A percentile compares a stretch with the other conserved stretches of the same genome.
phyloP scores from a whole-genome alignment of 1,140 invertebrate genomes.

The Drosophila ficusphila region DNA sequence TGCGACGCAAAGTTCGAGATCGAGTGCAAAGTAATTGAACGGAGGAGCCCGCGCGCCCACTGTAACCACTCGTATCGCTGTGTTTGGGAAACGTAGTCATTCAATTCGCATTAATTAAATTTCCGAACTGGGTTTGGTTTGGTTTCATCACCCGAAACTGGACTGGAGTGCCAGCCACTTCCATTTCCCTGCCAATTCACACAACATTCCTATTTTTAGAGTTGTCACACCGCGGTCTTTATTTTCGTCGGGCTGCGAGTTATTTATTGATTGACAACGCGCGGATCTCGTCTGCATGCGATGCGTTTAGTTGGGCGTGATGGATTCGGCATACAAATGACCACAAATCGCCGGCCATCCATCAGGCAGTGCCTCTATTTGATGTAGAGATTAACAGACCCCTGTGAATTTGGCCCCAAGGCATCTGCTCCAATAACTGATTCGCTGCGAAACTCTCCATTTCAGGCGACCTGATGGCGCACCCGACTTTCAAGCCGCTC shows the following conservation, averaged over 20 bases:
- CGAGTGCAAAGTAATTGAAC: slow-evolving; percentile 79
- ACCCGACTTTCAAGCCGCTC: slow-evolving; percentile 74
- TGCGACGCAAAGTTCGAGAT: slow-evolving; percentile 71
- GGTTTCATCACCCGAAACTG: slow-evolving; percentile 14
- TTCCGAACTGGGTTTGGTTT: slow-evolving; percentile 31
- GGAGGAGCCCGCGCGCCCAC: slow-evolving; percentile 16
- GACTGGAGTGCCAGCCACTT: slow-evolving; percentile 8
- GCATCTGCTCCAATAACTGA: slow-evolving; percentile 34
- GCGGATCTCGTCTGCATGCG: slow-evolving; percentile 36
- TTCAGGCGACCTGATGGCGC: slow-evolving; percentile 69
- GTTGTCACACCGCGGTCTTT: slow-evolving; percentile 22
- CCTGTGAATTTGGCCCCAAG: slow-evolving; percentile 46
- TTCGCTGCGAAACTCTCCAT: background rate
- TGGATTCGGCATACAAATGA: slow-evolving; percentile 14
- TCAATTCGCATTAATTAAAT: slow-evolving; percentile 74
- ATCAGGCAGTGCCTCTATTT: background rate
- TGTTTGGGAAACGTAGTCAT: slow-evolving; percentile 37
- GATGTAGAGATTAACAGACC: slow-evolving; percentile 40
- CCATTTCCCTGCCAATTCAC: slow-evolving; percentile 42
- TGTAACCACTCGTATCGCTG: too few species aligned
- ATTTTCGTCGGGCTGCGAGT: slow-evolving; percentile 10
- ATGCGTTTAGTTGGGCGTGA: slow-evolving; percentile 15
- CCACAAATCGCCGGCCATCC: background rate
- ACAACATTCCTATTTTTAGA: slow-evolving; percentile 45
- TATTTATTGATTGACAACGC: slow-evolving; percentile 53